phyloP scores from a whole-genome alignment of 1,140 invertebrate genomes.

The Mycetomoellerius zeteki region DNA sequence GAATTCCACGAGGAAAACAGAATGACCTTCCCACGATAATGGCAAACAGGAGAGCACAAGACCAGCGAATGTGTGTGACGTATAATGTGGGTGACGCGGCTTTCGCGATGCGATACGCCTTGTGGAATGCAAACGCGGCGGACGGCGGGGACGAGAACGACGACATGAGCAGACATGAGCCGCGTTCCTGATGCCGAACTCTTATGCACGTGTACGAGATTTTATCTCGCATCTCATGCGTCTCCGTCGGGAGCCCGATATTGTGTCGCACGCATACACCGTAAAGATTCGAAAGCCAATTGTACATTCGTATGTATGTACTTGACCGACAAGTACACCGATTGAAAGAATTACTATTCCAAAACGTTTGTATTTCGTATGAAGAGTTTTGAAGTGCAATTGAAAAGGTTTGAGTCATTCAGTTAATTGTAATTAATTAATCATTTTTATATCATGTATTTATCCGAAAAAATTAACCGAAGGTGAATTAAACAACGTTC shows the following conservation, averaged over 20 bases:
- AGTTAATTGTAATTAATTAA: too few relatives aligned
- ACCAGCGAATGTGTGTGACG: constrained; percentile 32
- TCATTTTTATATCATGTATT: too few relatives aligned
- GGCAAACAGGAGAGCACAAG: constrained; percentile 40
- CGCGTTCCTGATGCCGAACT: constrained; percentile 26
- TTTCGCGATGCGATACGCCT: constrained; percentile 52
- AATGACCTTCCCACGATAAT: constrained; percentile 62
- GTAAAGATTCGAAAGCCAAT: constrained; percentile 37
- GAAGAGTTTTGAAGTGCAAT: too few relatives aligned
- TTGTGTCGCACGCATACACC: constrained; percentile 14
- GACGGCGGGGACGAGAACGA: constrained; percentile 12
- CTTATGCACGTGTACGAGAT: constrained; percentile 47
- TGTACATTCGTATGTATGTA: too few relatives aligned
- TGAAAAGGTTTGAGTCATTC: too few relatives aligned
- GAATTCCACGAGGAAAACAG: constrained; percentile 48
- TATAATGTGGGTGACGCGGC: constrained; percentile 39
- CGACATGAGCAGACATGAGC: constrained; percentile 35
- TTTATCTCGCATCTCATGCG: constrained; percentile 45
- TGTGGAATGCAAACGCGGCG: constrained; percentile 45
- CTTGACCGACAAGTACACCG: too few relatives aligned
- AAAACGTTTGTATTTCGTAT: too few relatives aligned
- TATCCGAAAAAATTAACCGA: too few relatives aligned
- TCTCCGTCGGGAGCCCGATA: constrained; percentile 38
- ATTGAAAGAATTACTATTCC: too few relatives aligned
- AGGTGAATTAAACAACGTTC: too few relatives aligned